phyloP scores from a whole-genome alignment of 2,113 vertebrate species.

The Sinocyclocheilus maitianheensis region DNA sequence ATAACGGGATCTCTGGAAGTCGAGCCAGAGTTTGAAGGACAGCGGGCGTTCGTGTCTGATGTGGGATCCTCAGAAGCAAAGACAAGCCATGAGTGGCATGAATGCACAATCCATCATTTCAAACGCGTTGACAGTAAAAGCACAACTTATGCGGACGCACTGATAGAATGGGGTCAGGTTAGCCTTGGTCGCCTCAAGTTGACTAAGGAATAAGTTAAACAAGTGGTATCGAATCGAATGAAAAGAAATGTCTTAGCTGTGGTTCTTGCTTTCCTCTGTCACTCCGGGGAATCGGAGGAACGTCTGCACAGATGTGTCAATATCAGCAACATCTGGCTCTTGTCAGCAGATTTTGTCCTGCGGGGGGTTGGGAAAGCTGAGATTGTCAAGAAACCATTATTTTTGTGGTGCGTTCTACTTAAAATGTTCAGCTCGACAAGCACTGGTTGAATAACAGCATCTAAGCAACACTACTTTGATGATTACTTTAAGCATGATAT shows the following conservation, averaged over 20 bases:
- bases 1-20: conserved; percentile 36
- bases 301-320: conserved; percentile 57
- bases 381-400: not conserved
- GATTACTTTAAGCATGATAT: not conserved
- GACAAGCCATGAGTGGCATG: not conserved
- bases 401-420: not conserved
- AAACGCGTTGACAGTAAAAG: conserved; percentile 3
- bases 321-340: conserved; percentile 65
- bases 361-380: not conserved
- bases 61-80: not conserved
- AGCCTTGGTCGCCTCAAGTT: not conserved
- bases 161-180: conserved; percentile 30
- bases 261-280: not conserved
- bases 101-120: conserved; percentile 15
- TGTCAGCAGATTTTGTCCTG: conserved; percentile 48
- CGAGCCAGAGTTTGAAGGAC: conserved; percentile 20
- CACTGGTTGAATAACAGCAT: not conserved
- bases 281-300: not conserved
- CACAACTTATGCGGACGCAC: not conserved
- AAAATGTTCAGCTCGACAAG: not conserved
- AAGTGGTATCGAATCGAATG: not conserved
- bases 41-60: not conserved
- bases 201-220: not conserved
- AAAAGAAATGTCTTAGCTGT: not conserved
- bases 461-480: not conserved